Evolutionary conservation across 2,888 invertebrate genomes (phyloP), one percentile per base, ranked within the genome.

Genomic region (Ceramica pisi): DNA sequence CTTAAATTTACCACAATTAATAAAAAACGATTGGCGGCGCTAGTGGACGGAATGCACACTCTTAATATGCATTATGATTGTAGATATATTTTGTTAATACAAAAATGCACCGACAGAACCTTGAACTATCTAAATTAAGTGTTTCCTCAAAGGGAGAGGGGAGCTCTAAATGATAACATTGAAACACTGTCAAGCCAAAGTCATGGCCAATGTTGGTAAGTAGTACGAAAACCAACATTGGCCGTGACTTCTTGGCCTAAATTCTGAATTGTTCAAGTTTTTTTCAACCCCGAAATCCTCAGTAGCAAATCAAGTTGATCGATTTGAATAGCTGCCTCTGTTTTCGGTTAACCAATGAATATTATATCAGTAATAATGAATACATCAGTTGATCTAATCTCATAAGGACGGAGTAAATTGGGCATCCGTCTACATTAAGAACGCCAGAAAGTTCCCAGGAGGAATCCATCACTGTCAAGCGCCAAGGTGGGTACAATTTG

Each of bases 401-500:
- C 65, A 60, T 63, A 51, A 67, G 44, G 26, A 8, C 35, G 41
- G 8, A 66, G 56, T 67, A 57, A 75, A 67, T 67, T 61, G 56
- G 26, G 38, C 51, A 63, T 61, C 63, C 31, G 53, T 80, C 59
- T 48, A 26, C 53, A 56, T 73, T 67, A 79, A 41, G 44, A 56
- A 66, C 41, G 16, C 31, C 35, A 44, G 63, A 55, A 63, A 46
- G 41, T 60, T 65, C 81, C 73, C 71, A 7, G 41, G 64, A 65
- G 79, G 57, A 59, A 85, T 85, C 71, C 59, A 85, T 84, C 82
- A 81, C 70, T 80, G 82, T 78, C 82, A 65, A 14, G 56, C 51
- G 64, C 19, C 21, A 70, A 75, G 72, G 72, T 77, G 55, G 23
- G 44, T 64, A 56, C 67, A 73, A 71, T 78, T 57, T 64, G 70